Conservation (phyloP, 2,113 vertebrate species). For the Clarias batrachus region DNA sequence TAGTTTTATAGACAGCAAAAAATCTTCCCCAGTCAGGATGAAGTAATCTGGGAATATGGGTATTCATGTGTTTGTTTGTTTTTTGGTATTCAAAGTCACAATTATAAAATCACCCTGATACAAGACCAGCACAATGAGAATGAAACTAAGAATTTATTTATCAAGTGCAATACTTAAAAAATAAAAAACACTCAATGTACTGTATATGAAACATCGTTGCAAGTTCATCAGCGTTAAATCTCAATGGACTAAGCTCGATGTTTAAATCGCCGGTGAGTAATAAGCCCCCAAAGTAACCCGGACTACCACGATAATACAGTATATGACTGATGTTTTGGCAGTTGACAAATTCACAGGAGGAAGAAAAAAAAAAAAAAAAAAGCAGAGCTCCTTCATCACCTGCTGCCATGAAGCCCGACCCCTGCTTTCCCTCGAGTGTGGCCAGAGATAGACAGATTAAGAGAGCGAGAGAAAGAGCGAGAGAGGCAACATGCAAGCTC, state of each 20-base stretch:
- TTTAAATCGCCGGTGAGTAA: slow-evolving; percentile 41
- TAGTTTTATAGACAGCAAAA: background rate
- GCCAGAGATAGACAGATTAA: background rate
- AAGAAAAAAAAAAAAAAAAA: background rate
- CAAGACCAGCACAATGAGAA: slow-evolving; percentile 18
- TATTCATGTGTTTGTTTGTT: background rate
- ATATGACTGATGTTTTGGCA: slow-evolving; percentile 32
- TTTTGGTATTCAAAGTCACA: background rate
- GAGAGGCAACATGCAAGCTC: slow-evolving; percentile 8
- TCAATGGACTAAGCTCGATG: slow-evolving; percentile 39
- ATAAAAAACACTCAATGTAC: slow-evolving; percentile 50
- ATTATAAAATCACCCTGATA: background rate
- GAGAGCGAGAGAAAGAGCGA: background rate
- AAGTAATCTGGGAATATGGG: background rate
- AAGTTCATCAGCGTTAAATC: slow-evolving; percentile 40
- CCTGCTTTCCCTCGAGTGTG: slow-evolving; percentile 12
- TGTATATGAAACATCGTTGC: slow-evolving; percentile 42
- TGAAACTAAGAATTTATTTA: slow-evolving; percentile 48
- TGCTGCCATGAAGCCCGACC: slow-evolving; percentile 6
- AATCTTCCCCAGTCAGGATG: too few relatives aligned
- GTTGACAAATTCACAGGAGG: slow-evolving; percentile 40
- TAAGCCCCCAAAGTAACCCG: slow-evolving; percentile 39
- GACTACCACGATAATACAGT: slow-evolving; percentile 44
- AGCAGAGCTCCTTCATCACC: slow-evolving; percentile 27
- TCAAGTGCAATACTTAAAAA: slow-evolving; percentile 51